phyloP scores from a whole-genome alignment of 2,797 vertebrate genomes.

The Sebastiscus albofasciatus region DNA sequence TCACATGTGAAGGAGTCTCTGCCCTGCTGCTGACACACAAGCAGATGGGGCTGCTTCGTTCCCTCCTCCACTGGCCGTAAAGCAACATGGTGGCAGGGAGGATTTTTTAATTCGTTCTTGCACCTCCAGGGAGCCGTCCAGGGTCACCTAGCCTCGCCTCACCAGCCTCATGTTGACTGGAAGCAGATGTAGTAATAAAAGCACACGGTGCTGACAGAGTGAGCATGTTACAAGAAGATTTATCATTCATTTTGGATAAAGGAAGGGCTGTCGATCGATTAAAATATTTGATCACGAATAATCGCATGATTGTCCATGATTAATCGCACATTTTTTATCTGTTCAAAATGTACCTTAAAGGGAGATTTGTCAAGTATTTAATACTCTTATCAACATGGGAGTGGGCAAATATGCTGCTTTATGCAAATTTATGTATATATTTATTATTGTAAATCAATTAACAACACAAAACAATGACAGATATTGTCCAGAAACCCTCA shows the following conservation, averaged over 20 bases:
- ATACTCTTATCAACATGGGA: too few relatives aligned
- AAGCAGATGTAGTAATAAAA: slow-evolving; percentile 39
- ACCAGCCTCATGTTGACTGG: slow-evolving; percentile 38
- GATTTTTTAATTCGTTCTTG: slow-evolving; percentile 50
- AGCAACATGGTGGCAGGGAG: slow-evolving; percentile 55
- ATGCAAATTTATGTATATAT: too few relatives aligned
- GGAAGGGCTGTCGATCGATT: not conserved
- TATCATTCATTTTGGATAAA: not conserved
- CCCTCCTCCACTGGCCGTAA: slow-evolving; percentile 25
- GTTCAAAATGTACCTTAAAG: too few relatives aligned
- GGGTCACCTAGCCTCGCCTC: slow-evolving; percentile 64
- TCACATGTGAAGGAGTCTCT: slow-evolving; percentile 9
- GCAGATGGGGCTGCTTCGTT: slow-evolving; percentile 48
- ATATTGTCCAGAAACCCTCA: too few relatives aligned
- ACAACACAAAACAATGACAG: too few relatives aligned
- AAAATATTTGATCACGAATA: too few relatives aligned
- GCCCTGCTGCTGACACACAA: slow-evolving; percentile 38
- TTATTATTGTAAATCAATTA: too few relatives aligned
- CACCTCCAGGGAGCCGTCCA: slow-evolving; percentile 51
- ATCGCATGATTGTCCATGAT: too few relatives aligned
- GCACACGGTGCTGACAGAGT: slow-evolving; percentile 30
- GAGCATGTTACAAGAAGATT: slow-evolving; percentile 21
- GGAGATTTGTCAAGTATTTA: too few relatives aligned
- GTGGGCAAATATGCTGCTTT: too few relatives aligned
- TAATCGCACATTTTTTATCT: too few relatives aligned